Base-by-base conservation (phyloP, 2,888 invertebrate genomes). In the Cacoxenus indagator region DNA sequence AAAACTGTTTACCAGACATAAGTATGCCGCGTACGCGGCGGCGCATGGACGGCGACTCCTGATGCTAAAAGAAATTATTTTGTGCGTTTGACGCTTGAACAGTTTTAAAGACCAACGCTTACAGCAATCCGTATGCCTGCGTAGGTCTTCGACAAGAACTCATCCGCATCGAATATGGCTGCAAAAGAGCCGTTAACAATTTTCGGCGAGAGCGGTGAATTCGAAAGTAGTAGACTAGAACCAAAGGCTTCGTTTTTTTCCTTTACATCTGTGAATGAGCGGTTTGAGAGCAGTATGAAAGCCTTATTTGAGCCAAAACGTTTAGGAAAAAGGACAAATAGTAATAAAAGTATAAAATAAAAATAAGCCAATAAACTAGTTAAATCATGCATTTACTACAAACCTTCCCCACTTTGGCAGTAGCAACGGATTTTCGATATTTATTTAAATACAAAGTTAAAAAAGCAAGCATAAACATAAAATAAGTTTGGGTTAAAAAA, bases 141-240 rank as follows among this genome's bases (percentile, higher is more conserved):
- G 73, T 88, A 89, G 26, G 87, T 87, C 73, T 88, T 89, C 48
- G 88, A 86, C 69, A 88, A 79, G 75, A 88, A 89, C 69, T 88
- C 89, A 57, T 88, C 88, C 1, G 88, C 84, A 84, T 97, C 96
- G 79, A 95, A 95, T 72, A 97, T 94, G 27, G 96, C 97, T 0
- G 94, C 96, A 87, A 96, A 97, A 61, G 96, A 96, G 3, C 96
- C 97, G 80, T 97, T 96, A 2, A 97, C 96, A 64, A 98, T 95
- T 89, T 98, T 98, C 0, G 98, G 98, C 4, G 97, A 97, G 94
- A 96, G 95, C 0, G 98, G 98, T 1, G 96, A 96, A 88, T 98
- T 98, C 64, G 97, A 95, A 62, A 98, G 90, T 26, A 98, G 91
- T 1, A 98, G 91, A 83, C 97, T 97, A 57, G 98, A 96, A 45